phyloP scores from a whole-genome alignment of 1,140 invertebrate species.

The Microplitis mediator region DNA sequence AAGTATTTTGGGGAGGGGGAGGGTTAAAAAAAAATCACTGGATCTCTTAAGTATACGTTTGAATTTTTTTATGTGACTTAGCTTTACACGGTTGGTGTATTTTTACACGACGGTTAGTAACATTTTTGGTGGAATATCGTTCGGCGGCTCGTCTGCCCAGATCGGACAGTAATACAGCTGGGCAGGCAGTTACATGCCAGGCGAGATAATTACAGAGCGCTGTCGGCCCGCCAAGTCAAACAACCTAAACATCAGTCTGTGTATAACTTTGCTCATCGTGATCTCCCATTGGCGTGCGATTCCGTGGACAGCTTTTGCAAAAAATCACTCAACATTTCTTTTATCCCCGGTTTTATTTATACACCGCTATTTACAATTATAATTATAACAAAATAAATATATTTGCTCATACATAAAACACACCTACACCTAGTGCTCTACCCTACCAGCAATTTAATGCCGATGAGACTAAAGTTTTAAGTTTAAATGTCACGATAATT shows the following conservation, averaged over 20 bases:
- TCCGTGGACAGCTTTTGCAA: slow-evolving; percentile 36
- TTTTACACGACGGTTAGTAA: slow-evolving; percentile 45
- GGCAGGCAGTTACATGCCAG: slow-evolving; percentile 60
- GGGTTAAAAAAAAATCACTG: slow-evolving; percentile 28
- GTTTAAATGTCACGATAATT: too few species aligned
- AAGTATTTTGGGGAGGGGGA: neutral
- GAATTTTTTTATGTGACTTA: neutral
- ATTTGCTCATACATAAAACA: too few species aligned
- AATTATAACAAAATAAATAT: too few species aligned
- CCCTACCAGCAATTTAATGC: too few species aligned
- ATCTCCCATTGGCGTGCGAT: slow-evolving; percentile 48
- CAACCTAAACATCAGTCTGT: slow-evolving; percentile 60
- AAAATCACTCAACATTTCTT: neutral
- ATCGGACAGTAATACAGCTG: slow-evolving; percentile 48
- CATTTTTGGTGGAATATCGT: slow-evolving; percentile 39
- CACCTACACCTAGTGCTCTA: too few species aligned
- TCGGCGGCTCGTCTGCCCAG: slow-evolving; percentile 26
- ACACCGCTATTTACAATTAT: too few species aligned
- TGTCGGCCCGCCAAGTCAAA: slow-evolving; percentile 60
- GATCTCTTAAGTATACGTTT: neutral
- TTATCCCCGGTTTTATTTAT: too few species aligned
- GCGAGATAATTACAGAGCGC: slow-evolving; percentile 63
- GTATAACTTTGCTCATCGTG: neutral
- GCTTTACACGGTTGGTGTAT: slow-evolving; percentile 27
- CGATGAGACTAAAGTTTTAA: too few species aligned